A percentile compares a stretch with the other conserved stretches of the same genome.
phyloP scores from a whole-genome alignment of 2,888 invertebrate genomes.

The Agrenia bidenticulata region DNA sequence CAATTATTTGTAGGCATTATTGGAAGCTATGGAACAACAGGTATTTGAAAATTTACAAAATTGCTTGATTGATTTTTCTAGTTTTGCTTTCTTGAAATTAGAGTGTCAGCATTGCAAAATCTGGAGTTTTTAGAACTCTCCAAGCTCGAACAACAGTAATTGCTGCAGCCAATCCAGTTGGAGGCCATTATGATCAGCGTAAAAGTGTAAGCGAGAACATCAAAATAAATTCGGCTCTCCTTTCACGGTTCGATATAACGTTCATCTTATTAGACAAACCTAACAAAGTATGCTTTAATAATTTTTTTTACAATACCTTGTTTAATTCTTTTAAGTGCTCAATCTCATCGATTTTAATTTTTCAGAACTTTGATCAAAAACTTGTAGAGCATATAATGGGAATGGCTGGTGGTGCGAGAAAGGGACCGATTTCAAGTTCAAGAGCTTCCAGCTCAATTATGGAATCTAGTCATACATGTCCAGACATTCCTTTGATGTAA shows the following conservation, averaged over 20 bases:
- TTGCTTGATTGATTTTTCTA: background rate
- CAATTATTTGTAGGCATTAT: conserved; percentile 64
- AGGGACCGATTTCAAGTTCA: background rate
- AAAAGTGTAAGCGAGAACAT: conserved; percentile 89
- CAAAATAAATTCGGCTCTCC: conserved; percentile 76
- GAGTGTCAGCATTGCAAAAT: conserved; percentile 81
- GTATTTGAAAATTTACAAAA: background rate
- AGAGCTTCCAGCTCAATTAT: background rate
- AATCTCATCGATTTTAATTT: background rate
- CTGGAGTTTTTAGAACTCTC: conserved; percentile 59
- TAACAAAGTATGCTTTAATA: conserved; percentile 65
- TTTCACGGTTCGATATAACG: conserved; percentile 90
- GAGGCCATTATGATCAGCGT: conserved; percentile 82
- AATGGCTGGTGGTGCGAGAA: background rate
- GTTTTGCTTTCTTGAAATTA: background rate
- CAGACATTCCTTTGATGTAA: conserved; percentile 8
- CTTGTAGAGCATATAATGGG: conserved; percentile 41
- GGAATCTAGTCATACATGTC: background rate
- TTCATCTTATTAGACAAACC: conserved; percentile 87
- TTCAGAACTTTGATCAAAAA: conserved; percentile 40
- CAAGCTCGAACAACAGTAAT: conserved; percentile 65
- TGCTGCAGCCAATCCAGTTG: conserved; percentile 89
- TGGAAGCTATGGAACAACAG: conserved; percentile 95
- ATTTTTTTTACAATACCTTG: background rate
- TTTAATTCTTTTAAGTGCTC: too few species aligned